Evolutionary conservation across 2,888 invertebrate species (phyloP).

Genomic region (Tridacna crocea): DNA sequence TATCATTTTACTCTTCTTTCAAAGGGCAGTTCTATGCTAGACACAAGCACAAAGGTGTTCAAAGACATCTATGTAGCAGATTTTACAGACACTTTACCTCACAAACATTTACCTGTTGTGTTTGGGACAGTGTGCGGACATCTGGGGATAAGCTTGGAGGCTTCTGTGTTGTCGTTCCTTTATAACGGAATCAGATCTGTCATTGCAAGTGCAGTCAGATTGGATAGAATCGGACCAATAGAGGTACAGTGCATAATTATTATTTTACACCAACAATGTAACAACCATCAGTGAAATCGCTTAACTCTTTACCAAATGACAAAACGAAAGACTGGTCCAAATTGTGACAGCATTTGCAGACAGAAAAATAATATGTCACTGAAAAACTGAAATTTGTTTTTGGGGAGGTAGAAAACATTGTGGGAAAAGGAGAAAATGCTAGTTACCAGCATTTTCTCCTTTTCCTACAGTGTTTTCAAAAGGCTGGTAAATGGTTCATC

Average conservation of each 20-base stretch:
- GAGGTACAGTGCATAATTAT: constrained; percentile 60
- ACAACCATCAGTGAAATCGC: no score
- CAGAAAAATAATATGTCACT: no score
- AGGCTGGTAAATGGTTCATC: no score
- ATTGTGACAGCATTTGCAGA: no score
- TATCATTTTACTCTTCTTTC: constrained; percentile 17
- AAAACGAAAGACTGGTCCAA: no score
- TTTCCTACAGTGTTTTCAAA: neutral
- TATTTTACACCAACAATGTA: no score
- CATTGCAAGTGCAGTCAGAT: constrained; percentile 70
- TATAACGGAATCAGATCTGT: constrained; percentile 64
- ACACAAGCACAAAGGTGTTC: constrained; percentile 61
- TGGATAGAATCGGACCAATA: constrained; percentile 72
- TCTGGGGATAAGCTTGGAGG: constrained; percentile 60
- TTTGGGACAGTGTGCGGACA: constrained; percentile 69
- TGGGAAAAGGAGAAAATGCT: constrained; percentile 2
- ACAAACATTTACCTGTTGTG: constrained; percentile 70
- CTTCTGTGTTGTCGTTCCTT: constrained; percentile 64
- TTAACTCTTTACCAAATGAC: no score
- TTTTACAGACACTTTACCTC: constrained; percentile 39
- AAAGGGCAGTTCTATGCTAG: constrained; percentile 65
- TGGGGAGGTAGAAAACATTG: no score
- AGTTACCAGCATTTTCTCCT: neutral
- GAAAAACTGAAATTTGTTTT: no score
- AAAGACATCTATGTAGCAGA: constrained; percentile 31